Conservation (phyloP, 1,140 invertebrate genomes). For the Halotydeus destructor region DNA sequence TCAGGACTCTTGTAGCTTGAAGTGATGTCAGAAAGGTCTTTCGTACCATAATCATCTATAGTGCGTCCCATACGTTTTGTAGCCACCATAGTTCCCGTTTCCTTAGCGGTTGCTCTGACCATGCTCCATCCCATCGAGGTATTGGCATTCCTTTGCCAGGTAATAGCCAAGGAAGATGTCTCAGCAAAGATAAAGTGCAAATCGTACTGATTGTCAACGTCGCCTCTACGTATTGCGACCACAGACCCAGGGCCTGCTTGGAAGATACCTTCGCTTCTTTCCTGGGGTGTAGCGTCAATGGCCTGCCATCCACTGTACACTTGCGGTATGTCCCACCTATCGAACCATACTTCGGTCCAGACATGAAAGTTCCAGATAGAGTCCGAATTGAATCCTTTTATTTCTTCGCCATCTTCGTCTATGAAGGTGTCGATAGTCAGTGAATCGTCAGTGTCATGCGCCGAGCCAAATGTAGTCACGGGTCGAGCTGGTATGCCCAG, state of each 20-base stretch:
- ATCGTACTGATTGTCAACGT: slow-evolving; percentile 57
- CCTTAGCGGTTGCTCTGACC: too few relatives aligned
- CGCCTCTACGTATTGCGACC: slow-evolving; percentile 51
- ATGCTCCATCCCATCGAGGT: too few relatives aligned
- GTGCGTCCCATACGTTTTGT: too few relatives aligned
- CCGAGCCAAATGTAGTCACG: slow-evolving; percentile 46
- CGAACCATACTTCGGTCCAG: slow-evolving; percentile 90
- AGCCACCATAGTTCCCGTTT: too few relatives aligned
- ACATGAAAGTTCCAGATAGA: slow-evolving; percentile 60
- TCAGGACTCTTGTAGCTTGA: too few relatives aligned
- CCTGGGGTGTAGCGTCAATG: slow-evolving; percentile 79
- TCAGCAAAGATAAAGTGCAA: slow-evolving; percentile 53
- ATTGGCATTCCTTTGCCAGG: too few relatives aligned
- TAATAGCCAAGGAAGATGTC: too few relatives aligned
- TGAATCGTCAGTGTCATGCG: slow-evolving; percentile 47
- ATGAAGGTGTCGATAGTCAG: slow-evolving; percentile 42
- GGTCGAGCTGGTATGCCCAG: slow-evolving; percentile 45
- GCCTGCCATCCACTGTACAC: slow-evolving; percentile 62
- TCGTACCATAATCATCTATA: too few relatives aligned
- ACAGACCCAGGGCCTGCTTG: slow-evolving; percentile 55
- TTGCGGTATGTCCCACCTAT: slow-evolving; percentile 48
- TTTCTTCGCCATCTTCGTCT: slow-evolving; percentile 32
- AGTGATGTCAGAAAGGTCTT: too few relatives aligned
- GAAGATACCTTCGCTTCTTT: slow-evolving; percentile 41
- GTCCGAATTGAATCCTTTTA: slow-evolving; percentile 16